Evolutionary conservation across 2,113 vertebrate species (phyloP).

Genomic region (Apaloderma vittatum): DNA sequence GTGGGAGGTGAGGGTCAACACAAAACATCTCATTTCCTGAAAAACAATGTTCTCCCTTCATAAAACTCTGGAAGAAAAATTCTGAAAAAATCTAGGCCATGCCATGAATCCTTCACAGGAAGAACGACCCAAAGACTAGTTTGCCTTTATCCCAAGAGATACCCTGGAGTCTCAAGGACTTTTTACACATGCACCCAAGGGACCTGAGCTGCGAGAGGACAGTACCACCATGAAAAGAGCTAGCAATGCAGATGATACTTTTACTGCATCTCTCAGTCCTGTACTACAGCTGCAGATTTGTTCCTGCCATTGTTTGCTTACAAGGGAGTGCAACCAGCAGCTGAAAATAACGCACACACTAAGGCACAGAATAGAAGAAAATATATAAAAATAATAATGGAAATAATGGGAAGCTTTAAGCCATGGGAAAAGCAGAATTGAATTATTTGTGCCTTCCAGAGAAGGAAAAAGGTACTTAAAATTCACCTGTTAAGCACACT

Average conservation of each 20-base stretch:
- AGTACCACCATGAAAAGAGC: neutral
- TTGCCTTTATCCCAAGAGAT: neutral
- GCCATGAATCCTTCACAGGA: neutral
- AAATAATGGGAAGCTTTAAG: neutral
- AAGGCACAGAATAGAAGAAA: neutral
- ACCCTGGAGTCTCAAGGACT: neutral
- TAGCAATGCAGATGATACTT: neutral
- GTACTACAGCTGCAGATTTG: neutral
- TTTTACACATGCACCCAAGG: neutral
- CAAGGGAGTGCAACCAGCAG: neutral
- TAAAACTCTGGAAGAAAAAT: neutral
- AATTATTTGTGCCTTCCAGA: neutral
- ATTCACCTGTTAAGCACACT: slow-evolving; percentile 17
- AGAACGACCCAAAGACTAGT: neutral
- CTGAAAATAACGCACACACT: neutral
- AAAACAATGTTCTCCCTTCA: neutral
- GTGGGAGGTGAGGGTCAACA: neutral
- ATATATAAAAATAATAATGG: neutral
- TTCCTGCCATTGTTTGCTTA: neutral
- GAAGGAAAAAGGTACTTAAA: neutral
- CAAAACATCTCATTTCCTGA: neutral
- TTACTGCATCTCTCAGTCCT: neutral
- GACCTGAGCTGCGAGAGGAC: neutral
- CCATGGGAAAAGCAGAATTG: neutral
- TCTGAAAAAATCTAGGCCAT: neutral